Evolutionary conservation across 2,797 vertebrate species (phyloP).

Genomic region (Pseudochirops corinnae): DNA sequence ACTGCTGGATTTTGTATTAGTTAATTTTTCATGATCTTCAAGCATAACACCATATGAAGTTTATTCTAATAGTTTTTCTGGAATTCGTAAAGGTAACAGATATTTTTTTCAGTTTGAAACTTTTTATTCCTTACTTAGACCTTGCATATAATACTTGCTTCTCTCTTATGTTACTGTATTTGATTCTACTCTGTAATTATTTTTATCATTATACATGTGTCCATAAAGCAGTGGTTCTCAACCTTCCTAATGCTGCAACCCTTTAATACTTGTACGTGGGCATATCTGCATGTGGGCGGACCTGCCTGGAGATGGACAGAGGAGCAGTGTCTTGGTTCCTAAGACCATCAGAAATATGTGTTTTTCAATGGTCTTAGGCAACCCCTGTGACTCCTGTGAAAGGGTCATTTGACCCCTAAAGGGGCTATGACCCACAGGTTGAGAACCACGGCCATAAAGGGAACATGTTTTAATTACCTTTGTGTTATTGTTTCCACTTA

Average conservation of each 20-base stretch:
- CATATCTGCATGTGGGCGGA: no score
- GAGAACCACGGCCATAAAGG: not conserved
- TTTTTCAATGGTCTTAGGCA: no score
- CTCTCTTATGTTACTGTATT: not conserved
- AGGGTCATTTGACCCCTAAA: no score
- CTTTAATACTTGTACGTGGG: no score
- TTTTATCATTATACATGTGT: not conserved
- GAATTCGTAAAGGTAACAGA: not conserved
- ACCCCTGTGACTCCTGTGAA: no score
- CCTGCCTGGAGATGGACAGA: no score
- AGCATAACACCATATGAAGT: not conserved
- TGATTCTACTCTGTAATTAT: not conserved
- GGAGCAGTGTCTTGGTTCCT: no score
- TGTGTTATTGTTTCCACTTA: not conserved
- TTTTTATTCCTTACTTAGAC: not conserved
- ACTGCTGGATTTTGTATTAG: not conserved
- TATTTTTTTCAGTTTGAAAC: not conserved
- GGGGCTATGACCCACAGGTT: no score
- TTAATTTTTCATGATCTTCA: not conserved
- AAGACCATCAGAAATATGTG: no score
- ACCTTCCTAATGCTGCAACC: no score
- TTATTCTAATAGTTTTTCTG: not conserved
- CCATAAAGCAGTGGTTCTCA: not conserved
- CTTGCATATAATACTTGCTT: not conserved
- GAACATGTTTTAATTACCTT: not conserved